Base-by-base conservation (phyloP, 1,140 invertebrate species). In the Amphibalanus amphitrite region DNA sequence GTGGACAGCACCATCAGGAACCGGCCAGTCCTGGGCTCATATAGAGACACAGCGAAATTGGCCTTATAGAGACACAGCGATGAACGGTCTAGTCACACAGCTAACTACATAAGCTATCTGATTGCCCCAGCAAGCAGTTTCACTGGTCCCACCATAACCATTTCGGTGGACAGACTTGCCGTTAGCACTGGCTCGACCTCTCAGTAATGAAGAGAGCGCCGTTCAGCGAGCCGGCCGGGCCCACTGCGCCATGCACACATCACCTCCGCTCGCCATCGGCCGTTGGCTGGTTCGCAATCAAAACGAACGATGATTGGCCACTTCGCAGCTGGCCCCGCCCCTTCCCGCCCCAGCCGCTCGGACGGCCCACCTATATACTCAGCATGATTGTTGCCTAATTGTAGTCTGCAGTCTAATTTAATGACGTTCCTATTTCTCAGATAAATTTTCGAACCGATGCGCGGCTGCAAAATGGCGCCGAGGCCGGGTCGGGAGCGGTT, bases 341-440 rank as follows among this genome's bases (percentile, higher is more conserved):
- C 20, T 23, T 13, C 1, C 47, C 47, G 47, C 47, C 47, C 47
- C 47, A 20, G 17, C 47, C 3, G 47, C 10, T 1, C 20, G 47
- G 13, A 8, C 3, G 23, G 13, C 10, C 1, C 47, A 1, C 10
- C 47, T 20, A 23, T 59, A 59, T 59, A 59, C 47, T 23, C 40
- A 69, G 28, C 30, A 25, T 69, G 23, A 64, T 26, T 26, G 30
- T 29, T 71, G 70, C 67, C 72, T 25, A 74, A 74, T 74, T 59
- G 75, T 74, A 69, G 78, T 78, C 0, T 82, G 81, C 76, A 71
- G 75, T 20, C 30, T 29, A 28, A 29, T 64, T 26, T 20, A 81
- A 82, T 73, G 78, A 77, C 30, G 81, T 79, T 67, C 77, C 75
- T 28, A 82, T 80, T 75, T 64, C 40, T 30, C 38, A 69, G 67